Percentiles rank a stretch among this genome's conserved stretches.
Conservation (phyloP, 1,140 invertebrate genomes). For the Stegodyphus mimosarum region DNA sequence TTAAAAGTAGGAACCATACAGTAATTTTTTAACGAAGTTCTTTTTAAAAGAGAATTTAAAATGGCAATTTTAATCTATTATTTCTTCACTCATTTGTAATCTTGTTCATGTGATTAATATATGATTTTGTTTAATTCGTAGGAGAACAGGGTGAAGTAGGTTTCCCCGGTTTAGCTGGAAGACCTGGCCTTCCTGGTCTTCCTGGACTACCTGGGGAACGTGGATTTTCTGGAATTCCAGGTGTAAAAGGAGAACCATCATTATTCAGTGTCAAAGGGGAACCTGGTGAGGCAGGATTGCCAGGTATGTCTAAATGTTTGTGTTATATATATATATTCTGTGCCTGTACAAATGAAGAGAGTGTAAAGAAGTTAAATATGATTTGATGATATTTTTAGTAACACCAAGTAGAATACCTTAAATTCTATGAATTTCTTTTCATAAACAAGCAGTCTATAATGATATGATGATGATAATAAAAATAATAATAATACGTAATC, state of each 20-base stretch:
- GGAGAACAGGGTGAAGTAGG: slow-evolving; percentile 68
- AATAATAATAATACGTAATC: too few species aligned
- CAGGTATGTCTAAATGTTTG: slow-evolving; percentile 44
- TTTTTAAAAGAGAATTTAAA: neutral
- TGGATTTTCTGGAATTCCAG: slow-evolving; percentile 62
- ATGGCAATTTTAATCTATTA: neutral
- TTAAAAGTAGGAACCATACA: too few species aligned
- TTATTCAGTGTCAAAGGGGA: slow-evolving; percentile 63
- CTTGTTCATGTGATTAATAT: neutral
- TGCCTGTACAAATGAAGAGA: too few species aligned
- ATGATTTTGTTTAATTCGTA: neutral
- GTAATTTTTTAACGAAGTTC: neutral
- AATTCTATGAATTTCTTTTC: too few species aligned
- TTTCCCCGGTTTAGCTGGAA: slow-evolving; percentile 65
- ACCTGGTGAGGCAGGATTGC: slow-evolving; percentile 62
- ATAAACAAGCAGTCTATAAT: too few species aligned
- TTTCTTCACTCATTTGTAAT: neutral
- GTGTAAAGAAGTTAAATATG: too few species aligned
- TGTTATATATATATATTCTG: too few species aligned
- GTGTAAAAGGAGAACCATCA: slow-evolving; percentile 62
- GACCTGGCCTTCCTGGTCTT: slow-evolving; percentile 61
- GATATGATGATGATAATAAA: too few species aligned
- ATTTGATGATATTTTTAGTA: too few species aligned
- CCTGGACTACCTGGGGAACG: slow-evolving; percentile 66
- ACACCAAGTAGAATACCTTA: too few species aligned